A percentile compares a stretch with the other conserved stretches of the same genome.
phyloP scores from a whole-genome alignment of 2,888 invertebrate species.

The Zaprionus obscuricornis region DNA sequence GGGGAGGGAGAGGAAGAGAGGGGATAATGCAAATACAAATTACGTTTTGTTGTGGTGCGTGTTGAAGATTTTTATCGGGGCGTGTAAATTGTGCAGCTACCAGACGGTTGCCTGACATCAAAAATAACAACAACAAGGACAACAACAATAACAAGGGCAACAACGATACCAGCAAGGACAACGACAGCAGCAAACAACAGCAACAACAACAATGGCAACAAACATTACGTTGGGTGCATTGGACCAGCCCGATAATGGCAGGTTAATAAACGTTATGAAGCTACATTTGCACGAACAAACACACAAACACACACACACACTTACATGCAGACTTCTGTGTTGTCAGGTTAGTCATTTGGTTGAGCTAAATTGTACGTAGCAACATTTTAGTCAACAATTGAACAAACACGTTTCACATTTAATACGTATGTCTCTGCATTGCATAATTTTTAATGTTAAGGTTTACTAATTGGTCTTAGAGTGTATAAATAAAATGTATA shows the following conservation, averaged over 20 bases:
- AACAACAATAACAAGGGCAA: no score
- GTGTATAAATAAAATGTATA: no score
- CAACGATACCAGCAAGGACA: no score
- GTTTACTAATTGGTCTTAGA: constrained; percentile 34
- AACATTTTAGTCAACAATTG: constrained; percentile 9
- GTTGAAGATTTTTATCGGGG: constrained; percentile 63
- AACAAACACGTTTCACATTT: constrained; percentile 23
- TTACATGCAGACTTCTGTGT: background rate
- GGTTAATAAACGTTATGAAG: constrained; percentile 74
- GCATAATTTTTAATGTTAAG: constrained; percentile 41
- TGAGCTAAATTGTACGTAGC: constrained; percentile 3
- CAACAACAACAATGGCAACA: no score
- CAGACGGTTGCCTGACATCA: constrained; percentile 33
- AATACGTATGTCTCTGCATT: background rate
- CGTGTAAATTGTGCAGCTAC: constrained; percentile 59
- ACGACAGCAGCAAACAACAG: constrained; percentile 10
- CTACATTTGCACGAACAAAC: constrained; percentile 43
- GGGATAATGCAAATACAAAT: constrained; percentile 51
- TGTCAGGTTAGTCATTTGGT: background rate
- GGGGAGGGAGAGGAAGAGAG: background rate
- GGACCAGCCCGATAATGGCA: constrained; percentile 57
- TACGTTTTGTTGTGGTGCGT: constrained; percentile 63
- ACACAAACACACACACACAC: constrained; percentile 3
- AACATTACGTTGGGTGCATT: constrained; percentile 46
- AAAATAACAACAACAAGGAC: constrained; percentile 6